Evolutionary conservation across 2,797 vertebrate genomes (phyloP).

Genomic region (Erpetoichthys calabaricus): DNA sequence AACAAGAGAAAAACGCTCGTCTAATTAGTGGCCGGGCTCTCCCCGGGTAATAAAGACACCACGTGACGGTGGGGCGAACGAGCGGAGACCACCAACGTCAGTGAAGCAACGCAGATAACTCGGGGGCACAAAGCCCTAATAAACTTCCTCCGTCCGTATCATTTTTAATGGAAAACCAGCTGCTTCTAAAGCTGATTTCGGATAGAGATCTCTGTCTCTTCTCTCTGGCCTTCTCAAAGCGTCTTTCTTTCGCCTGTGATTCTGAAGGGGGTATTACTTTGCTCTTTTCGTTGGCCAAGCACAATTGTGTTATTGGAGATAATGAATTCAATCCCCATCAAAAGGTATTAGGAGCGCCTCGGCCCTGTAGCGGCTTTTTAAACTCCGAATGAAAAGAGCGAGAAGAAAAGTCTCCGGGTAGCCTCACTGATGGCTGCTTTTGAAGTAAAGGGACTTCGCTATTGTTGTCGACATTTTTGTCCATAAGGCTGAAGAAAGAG

Average conservation of each 20-base stretch:
- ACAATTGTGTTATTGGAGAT: slow-evolving; percentile 96
- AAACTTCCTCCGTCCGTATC: slow-evolving; percentile 55
- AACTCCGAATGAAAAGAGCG: slow-evolving; percentile 66
- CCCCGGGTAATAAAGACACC: slow-evolving; percentile 21
- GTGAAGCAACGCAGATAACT: slow-evolving; percentile 33
- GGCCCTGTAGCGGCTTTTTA: slow-evolving; percentile 66
- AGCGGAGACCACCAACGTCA: slow-evolving; percentile 54
- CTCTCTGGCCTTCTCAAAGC: slow-evolving; percentile 44
- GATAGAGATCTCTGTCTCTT: slow-evolving; percentile 48
- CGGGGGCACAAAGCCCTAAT: slow-evolving; percentile 50
- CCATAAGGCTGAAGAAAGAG: slow-evolving; percentile 73
- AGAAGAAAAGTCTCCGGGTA: slow-evolving; percentile 60
- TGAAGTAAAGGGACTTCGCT: slow-evolving; percentile 64
- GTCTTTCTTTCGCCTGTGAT: slow-evolving; percentile 43
- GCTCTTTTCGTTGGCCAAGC: slow-evolving; percentile 90
- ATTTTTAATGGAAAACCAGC: slow-evolving; percentile 53
- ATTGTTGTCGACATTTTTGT: slow-evolving; percentile 71
- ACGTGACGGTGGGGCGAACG: slow-evolving; percentile 14
- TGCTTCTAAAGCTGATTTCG: slow-evolving; percentile 49
- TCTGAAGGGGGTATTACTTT: slow-evolving; percentile 69
- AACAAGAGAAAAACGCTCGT: too few species aligned
- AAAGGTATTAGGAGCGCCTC: slow-evolving; percentile 80
- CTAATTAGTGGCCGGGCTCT: slow-evolving; percentile 4
- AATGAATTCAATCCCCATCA: slow-evolving; percentile 98
- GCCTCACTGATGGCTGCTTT: slow-evolving; percentile 67